phyloP scores from a whole-genome alignment of 2,797 vertebrate species.

The Hephaestus fuliginosus region DNA sequence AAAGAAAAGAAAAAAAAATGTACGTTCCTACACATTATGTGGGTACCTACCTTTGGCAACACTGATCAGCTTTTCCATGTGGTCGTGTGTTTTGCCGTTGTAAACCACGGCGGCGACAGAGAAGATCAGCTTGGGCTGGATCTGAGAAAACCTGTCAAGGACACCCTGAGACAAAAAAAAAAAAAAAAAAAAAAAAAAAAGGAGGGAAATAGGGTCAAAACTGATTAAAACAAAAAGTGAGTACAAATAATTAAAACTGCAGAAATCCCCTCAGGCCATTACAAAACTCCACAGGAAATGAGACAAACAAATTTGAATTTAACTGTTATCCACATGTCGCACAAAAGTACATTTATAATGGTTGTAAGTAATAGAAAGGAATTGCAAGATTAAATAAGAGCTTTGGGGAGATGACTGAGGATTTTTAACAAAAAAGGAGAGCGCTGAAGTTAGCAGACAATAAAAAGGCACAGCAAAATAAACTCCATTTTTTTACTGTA shows the following conservation, averaged over 20 bases:
- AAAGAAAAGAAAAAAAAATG: not conserved
- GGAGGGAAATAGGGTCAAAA: not conserved
- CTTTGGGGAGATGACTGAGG: not conserved
- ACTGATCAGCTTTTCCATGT: conserved; percentile 94
- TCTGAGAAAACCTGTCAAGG: conserved; percentile 96
- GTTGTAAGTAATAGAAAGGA: not conserved
- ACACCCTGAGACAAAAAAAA: conserved; percentile 87
- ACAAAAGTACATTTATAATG: not conserved
- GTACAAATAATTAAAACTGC: not conserved
- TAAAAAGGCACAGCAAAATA: not conserved
- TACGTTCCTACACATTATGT: not conserved
- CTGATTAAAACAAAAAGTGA: not conserved
- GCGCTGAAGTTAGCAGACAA: not conserved
- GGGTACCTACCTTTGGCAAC: conserved; percentile 92
- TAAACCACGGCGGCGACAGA: conserved; percentile 96
- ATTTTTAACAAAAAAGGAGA: not conserved
- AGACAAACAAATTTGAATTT: not conserved
- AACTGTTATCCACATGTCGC: not conserved
- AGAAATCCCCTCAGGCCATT: not conserved
- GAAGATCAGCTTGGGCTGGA: conserved; percentile 96
- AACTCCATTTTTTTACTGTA: not conserved
- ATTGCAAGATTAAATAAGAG: not conserved
- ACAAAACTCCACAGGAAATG: not conserved
- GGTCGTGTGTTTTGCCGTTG: conserved; percentile 93
- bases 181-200: not conserved